phyloP scores from a whole-genome alignment of 1,140 invertebrate genomes.

The Dreissena rostriformis region DNA sequence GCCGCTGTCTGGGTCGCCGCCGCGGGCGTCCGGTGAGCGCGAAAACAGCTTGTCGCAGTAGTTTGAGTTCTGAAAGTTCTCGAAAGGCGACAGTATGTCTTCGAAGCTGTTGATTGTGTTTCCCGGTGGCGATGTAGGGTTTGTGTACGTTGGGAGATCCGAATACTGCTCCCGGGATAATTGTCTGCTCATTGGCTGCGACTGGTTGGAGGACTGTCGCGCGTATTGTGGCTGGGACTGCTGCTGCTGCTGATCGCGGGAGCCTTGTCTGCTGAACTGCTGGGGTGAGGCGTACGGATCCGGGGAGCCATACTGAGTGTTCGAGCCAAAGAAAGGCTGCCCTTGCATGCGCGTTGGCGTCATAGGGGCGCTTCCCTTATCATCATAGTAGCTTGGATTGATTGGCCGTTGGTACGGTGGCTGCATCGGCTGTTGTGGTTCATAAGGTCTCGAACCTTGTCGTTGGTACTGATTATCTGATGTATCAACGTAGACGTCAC shows the following conservation, averaged over 20 bases:
- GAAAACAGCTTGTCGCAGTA: constrained; percentile 65
- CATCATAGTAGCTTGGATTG: constrained; percentile 21
- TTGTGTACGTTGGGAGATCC: constrained; percentile 31
- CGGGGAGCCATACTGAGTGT: constrained; percentile 20
- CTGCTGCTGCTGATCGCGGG: constrained; percentile 32
- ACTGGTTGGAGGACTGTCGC: constrained; percentile 15
- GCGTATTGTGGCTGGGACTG: constrained; percentile 7
- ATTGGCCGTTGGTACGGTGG: constrained; percentile 31
- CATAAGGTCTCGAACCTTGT: constrained; percentile 36
- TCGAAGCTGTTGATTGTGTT: constrained; percentile 65
- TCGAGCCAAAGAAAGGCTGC: constrained; percentile 38
- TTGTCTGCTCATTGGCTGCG: constrained; percentile 28
- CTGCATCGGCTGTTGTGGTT: constrained; percentile 5
- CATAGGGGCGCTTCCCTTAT: neutral
- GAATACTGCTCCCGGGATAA: constrained; percentile 36
- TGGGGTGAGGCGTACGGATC: constrained; percentile 10
- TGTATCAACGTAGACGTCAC: constrained; percentile 16
- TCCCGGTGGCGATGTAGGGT: constrained; percentile 44
- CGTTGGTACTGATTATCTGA: constrained; percentile 29
- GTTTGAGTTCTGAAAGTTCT: constrained; percentile 66
- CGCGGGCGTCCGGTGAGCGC: constrained; percentile 24
- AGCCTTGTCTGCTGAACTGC: constrained; percentile 14
- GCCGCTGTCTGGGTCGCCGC: constrained; percentile 58
- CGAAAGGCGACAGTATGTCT: constrained; percentile 69
- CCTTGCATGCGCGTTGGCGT: constrained; percentile 8